phyloP scores from a whole-genome alignment of 2,113 vertebrate species.

The Hippocampus mohnikei region DNA sequence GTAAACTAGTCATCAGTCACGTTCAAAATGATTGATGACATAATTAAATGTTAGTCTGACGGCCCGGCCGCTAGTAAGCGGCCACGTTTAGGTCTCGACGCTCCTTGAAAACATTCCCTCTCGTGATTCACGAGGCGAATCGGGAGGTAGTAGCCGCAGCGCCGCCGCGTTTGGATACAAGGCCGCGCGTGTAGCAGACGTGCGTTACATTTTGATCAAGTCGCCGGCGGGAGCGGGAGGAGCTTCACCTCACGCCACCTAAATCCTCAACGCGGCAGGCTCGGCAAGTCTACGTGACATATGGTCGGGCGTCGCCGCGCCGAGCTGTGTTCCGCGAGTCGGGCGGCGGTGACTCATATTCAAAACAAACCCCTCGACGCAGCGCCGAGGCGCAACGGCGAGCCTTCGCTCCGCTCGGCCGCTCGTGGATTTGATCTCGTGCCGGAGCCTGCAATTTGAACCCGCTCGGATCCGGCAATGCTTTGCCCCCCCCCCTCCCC shows the following conservation, averaged over 20 bases:
- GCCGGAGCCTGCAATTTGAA: background rate
- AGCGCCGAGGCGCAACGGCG: background rate
- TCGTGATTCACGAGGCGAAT: background rate
- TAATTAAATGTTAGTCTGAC: background rate
- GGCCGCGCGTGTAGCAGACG: background rate
- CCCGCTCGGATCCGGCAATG: background rate
- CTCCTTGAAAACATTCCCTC: background rate
- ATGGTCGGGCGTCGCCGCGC: constrained; percentile 4
- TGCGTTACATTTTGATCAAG: background rate
- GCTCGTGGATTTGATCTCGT: background rate
- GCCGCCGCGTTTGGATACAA: background rate
- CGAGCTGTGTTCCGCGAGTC: background rate
- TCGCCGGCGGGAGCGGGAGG: background rate
- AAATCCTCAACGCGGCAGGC: background rate
- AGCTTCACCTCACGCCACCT: background rate
- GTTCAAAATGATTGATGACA: background rate
- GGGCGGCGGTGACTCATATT: background rate
- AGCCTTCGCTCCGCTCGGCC: background rate
- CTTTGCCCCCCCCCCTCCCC: background rate
- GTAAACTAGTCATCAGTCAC: background rate
- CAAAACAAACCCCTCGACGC: background rate
- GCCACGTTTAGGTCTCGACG: background rate
- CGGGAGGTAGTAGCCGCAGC: background rate
- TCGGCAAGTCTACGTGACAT: background rate
- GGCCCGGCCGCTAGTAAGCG: background rate